Conservation (phyloP, 2,797 vertebrate genomes). For the Tachyglossus aculeatus region DNA sequence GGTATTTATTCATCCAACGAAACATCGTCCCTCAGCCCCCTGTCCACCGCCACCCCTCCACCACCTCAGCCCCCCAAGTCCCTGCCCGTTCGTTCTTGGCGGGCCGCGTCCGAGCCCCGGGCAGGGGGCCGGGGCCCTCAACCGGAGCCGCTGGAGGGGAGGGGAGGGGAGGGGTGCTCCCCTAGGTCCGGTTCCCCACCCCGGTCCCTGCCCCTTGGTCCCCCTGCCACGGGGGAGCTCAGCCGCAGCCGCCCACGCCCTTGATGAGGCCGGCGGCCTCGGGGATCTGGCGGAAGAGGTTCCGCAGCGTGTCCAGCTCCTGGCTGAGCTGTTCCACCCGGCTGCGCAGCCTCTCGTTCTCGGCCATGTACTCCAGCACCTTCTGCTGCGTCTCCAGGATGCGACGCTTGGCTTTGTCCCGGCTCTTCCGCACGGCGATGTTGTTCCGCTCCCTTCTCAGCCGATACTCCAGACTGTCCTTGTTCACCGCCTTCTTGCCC, state of each 20-base stretch:
- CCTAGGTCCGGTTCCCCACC: conserved; percentile 16
- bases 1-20: conserved; percentile 50
- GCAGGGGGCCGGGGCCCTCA: not conserved
- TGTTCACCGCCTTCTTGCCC: conserved; percentile 86
- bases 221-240: not conserved
- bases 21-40: not conserved
- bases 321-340: conserved; percentile 87
- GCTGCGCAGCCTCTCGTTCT: conserved; percentile 86
- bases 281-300: conserved; percentile 87
- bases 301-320: conserved; percentile 89
- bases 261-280: conserved; percentile 73
- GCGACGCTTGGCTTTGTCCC: conserved; percentile 89
- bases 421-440: conserved; percentile 90
- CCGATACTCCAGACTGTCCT: conserved; percentile 89
- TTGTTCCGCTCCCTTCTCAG: conserved; percentile 89
- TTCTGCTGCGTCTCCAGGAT: conserved; percentile 89
- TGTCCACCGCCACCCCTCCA: not conserved
- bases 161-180: not conserved
- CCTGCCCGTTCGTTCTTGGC: not conserved
- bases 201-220: no score
- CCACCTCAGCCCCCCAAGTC: not conserved
- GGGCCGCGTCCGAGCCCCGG: not conserved
- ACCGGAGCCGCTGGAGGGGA: not conserved
- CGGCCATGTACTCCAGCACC: conserved; percentile 87
- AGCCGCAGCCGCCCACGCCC: conserved; percentile 66